phyloP scores from a whole-genome alignment of 2,797 vertebrate genomes.

The Amniataba percoides region DNA sequence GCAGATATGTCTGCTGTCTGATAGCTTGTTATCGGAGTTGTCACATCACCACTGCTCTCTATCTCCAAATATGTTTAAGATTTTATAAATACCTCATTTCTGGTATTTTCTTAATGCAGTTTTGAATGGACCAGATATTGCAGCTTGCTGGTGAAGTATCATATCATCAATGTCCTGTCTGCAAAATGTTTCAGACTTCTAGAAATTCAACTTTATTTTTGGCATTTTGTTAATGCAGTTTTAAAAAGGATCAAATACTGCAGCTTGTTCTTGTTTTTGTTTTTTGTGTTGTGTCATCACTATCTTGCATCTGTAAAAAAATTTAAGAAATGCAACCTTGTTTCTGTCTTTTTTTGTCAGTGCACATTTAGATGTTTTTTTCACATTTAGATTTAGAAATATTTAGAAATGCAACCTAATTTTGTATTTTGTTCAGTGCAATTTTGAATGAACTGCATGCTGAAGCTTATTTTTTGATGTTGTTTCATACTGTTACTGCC shows the following conservation, averaged over 20 bases:
- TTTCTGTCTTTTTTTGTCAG: no score
- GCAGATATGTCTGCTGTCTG: neutral
- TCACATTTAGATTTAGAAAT: no score
- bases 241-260: neutral
- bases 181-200: neutral
- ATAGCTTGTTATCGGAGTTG: conserved; percentile 1
- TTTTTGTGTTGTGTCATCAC: no score
- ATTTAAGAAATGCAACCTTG: no score
- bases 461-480: neutral
- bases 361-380: neutral
- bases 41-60: neutral
- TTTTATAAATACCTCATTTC: neutral
- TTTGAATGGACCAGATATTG: neutral
- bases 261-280: no score
- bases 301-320: no score
- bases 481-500: neutral
- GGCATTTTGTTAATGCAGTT: neutral
- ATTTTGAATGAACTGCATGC: neutral
- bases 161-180: neutral
- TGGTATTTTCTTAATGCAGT: neutral
- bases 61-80: neutral
- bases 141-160: neutral
- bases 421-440: neutral
- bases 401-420: neutral
- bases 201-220: neutral